Evolutionary conservation across 2,888 invertebrate genomes (phyloP).

Genomic region (Encarsia formosa): DNA sequence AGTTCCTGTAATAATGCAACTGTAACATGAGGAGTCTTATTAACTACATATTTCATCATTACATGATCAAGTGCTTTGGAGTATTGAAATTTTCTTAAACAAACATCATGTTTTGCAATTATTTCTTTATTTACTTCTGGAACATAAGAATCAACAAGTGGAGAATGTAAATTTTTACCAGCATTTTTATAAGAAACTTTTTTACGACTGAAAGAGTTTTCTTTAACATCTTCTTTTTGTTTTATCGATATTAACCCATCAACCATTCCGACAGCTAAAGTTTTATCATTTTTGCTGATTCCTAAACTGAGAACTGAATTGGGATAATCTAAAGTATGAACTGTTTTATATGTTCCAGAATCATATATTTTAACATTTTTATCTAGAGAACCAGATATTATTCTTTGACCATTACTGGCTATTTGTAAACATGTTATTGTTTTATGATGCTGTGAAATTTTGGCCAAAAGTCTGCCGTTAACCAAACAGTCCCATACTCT

Average conservation of each 20-base stretch:
- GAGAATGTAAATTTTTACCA: conserved; percentile 41
- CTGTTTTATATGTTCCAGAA: conserved; percentile 76
- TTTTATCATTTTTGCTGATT: conserved; percentile 69
- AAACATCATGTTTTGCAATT: conserved; percentile 64
- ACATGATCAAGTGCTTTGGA: conserved; percentile 74
- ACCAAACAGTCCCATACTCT: conserved; percentile 91
- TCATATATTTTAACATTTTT: conserved; percentile 92
- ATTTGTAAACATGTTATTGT: conserved; percentile 84
- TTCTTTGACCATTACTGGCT: conserved; percentile 74
- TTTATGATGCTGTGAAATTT: conserved; percentile 90
- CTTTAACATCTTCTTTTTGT: conserved; percentile 59
- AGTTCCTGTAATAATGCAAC: conserved; percentile 82
- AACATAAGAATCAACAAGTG: conserved; percentile 56
- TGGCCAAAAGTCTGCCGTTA: conserved; percentile 79
- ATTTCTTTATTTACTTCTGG: conserved; percentile 47
- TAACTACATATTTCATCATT: conserved; percentile 58
- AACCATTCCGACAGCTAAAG: conserved; percentile 85
- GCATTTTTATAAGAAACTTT: conserved; percentile 56
- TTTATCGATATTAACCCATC: conserved; percentile 88
- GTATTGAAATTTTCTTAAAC: conserved; percentile 76
- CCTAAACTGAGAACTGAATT: conserved; percentile 87
- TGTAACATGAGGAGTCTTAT: conserved; percentile 70
- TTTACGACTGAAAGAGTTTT: conserved; percentile 48
- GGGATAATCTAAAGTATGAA: conserved; percentile 86
- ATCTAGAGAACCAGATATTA: conserved; percentile 88